Evolutionary conservation across 2,113 vertebrate species (phyloP), one percentile per base, ranked within the genome.

Genomic region (Rhea pennata): DNA sequence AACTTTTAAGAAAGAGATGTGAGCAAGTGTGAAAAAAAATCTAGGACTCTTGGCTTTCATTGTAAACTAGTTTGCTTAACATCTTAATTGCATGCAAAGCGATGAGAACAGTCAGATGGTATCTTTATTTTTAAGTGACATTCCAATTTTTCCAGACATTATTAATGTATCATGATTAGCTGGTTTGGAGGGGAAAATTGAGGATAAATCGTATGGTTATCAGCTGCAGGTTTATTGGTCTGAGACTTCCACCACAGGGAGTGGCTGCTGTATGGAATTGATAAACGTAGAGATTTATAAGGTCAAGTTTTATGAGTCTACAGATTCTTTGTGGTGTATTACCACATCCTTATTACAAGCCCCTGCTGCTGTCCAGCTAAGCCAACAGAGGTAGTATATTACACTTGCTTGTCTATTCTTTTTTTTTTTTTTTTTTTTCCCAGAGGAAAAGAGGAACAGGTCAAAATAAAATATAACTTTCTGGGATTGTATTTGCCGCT

Each of bases 201-300:
- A 88, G 90, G 90, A 89, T 80, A 89, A 88, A 90, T 88, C 62
- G 86, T 85, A 75, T 36, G 67, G 92, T 97, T 98, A 98, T 98
- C 98, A 98, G 93, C 97, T 97, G 97, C 97, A 97, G 96, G 98
- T 98, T 98, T 98, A 96, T 97, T 97, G 93, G 97, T 93, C 98
- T 93, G 96, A 92, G 94, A 91, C 96, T 96, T 96, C 98, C 97
- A 95, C 97, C 75, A 80, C 90, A 79, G 98, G 98, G 98, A 98
- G 98, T 96, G 98, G 98, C 98, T 98, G 98, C 98, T 98, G 98
- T 91, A 95, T 97, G 98, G 98, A 98, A 98, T 90, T 98, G 98
- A 99, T 98, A 98, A 98, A 98, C 96, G 23, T 46, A 72, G 98
- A 98, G 98, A 99, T 99, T 99, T 99, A 99, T 98, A 98, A 98